phyloP scores from a whole-genome alignment of 1,140 invertebrate genomes.

The Leptinotarsa defecta region DNA sequence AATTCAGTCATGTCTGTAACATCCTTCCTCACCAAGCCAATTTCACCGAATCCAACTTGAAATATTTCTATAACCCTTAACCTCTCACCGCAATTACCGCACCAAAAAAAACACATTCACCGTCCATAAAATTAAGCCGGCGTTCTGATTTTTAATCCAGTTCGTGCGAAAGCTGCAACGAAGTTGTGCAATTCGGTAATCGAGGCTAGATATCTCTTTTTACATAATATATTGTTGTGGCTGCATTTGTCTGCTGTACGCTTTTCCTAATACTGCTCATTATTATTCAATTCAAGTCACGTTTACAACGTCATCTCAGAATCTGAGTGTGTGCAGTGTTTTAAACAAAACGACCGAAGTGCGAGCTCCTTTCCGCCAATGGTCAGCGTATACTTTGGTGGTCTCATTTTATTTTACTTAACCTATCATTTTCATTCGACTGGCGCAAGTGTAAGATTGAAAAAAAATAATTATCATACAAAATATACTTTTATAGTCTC shows the following conservation, averaged over 20 bases:
- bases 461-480: no score
- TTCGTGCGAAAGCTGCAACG: constrained; percentile 19
- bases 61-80: not conserved
- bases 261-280: constrained; percentile 25
- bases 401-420: not conserved
- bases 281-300: constrained; percentile 29
- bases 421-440: no score
- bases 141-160: constrained; percentile 22
- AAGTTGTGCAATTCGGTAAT: constrained; percentile 16
- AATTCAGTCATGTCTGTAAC: no score
- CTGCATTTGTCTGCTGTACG: constrained; percentile 19
- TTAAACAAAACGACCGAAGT: constrained; percentile 3
- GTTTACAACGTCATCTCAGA: constrained; percentile 18
- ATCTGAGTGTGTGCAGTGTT: constrained; percentile 14
- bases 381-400: not conserved
- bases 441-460: no score
- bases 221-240: constrained; percentile 23
- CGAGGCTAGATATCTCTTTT: constrained; percentile 13
- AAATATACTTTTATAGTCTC: no score
- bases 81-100: not conserved
- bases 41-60: not conserved
- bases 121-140: constrained; percentile 14
- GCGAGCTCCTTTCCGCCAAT: not conserved
- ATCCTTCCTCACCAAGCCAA: no score
- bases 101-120: not conserved